Conservation (phyloP, 64 coral and sea anemone species). For the Pachyseris speciosa region DNA sequence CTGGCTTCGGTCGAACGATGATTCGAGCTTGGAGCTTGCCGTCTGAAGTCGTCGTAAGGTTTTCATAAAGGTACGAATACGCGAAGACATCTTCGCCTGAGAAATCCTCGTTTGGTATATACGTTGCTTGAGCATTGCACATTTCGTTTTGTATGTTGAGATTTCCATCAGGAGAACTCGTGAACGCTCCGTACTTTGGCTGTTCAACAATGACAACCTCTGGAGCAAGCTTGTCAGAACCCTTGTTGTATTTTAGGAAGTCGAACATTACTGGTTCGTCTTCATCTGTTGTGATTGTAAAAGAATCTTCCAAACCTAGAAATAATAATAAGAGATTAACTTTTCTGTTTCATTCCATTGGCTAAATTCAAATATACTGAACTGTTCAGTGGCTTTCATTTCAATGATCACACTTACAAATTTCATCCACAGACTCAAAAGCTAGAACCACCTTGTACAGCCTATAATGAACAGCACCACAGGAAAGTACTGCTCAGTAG, state of each 20-base stretch:
- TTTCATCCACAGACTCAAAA: too few species aligned
- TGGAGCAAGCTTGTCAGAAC: slow-evolving; percentile 45
- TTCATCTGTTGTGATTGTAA: slow-evolving; percentile 82
- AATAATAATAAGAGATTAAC: not conserved
- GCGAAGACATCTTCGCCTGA: slow-evolving; percentile 92
- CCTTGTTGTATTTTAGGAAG: slow-evolving; percentile 76
- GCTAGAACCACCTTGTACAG: not conserved
- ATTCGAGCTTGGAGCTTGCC: slow-evolving; percentile 81
- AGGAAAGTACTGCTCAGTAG: not conserved
- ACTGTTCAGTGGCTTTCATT: too few species aligned
- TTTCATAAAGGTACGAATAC: slow-evolving; percentile 87
- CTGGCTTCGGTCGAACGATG: slow-evolving; percentile 80
- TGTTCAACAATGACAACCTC: slow-evolving; percentile 74
- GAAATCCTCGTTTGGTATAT: slow-evolving; percentile 78
- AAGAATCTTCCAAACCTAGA: slow-evolving; percentile 47
- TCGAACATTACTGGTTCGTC: slow-evolving; percentile 79
- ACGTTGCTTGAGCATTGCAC: slow-evolving; percentile 78
- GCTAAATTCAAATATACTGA: too few species aligned
- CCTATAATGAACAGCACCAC: not conserved
- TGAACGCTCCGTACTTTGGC: slow-evolving; percentile 79
- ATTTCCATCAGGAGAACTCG: slow-evolving; percentile 56
- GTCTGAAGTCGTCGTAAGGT: slow-evolving; percentile 84
- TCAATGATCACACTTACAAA: too few species aligned
- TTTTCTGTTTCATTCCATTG: too few species aligned
- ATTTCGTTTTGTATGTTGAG: slow-evolving; percentile 78